These are phyloP conservation scores for Drosophila mimetica DNA, from an alignment of 2,888 invertebrate species.

Conservation along the genomic window DNA sequence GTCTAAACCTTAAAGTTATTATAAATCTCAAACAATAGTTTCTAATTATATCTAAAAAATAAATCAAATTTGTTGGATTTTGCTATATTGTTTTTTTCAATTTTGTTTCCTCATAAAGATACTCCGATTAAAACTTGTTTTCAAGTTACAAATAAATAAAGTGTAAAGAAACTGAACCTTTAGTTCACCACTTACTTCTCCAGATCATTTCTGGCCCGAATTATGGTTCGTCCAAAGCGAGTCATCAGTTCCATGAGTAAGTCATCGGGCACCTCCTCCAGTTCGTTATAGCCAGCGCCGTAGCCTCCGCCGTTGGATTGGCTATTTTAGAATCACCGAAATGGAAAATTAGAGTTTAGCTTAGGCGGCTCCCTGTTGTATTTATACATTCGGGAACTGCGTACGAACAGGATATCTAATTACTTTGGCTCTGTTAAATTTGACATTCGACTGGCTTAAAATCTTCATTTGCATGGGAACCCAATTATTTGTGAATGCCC, in stretches of 20 bases:
- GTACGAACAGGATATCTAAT: conserved; percentile 39
- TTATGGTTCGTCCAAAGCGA: conserved; percentile 90
- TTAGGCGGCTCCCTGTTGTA: not conserved
- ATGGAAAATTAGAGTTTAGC: conserved; percentile 63
- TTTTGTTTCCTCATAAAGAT: no score
- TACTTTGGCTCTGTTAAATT: conserved; percentile 40
- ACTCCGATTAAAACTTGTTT: no score
- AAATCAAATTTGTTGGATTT: no score
- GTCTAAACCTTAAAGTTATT: no score
- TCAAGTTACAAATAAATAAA: no score
- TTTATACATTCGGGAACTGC: not conserved
- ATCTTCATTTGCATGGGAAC: conserved; percentile 42
- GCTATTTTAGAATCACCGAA: conserved; percentile 67
- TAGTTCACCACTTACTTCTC: conserved; percentile 88
- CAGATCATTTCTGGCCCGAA: conserved; percentile 91
- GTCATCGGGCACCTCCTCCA: conserved; percentile 91
- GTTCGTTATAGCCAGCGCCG: conserved; percentile 84
- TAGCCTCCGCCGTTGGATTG: conserved; percentile 73
- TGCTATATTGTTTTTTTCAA: no score
- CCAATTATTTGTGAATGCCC: conserved; percentile 36
- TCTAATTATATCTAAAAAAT: no score
- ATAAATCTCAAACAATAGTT: no score
- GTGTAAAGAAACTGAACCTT: no score
- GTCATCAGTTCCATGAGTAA: conserved; percentile 90
- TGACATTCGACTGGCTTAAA: conserved; percentile 31